Percentiles rank a stretch among this genome's conserved stretches.
Conservation (phyloP, 1,140 invertebrate species). For the Oryctes rhinoceros region DNA sequence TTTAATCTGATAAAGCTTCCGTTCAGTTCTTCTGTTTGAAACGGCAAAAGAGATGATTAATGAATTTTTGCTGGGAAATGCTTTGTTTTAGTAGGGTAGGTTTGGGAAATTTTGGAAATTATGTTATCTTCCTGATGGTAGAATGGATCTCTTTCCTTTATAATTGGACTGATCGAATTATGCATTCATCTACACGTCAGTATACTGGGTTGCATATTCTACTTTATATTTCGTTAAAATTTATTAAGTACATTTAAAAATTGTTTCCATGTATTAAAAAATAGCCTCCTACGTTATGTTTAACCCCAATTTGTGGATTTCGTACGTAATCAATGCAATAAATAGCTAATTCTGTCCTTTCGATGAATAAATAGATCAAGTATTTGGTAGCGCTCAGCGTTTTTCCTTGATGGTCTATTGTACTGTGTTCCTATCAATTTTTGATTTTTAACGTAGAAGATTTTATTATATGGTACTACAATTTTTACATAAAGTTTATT, state of each 20-base stretch:
- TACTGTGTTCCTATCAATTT: too few relatives aligned
- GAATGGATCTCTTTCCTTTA: neutral
- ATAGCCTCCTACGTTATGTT: neutral
- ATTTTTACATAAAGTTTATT: too few relatives aligned
- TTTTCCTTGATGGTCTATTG: too few relatives aligned
- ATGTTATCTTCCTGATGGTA: neutral
- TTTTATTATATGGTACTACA: too few relatives aligned
- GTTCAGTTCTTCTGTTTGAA: neutral
- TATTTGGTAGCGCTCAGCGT: too few relatives aligned
- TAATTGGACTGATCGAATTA: neutral
- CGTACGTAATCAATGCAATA: too few relatives aligned
- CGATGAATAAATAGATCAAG: too few relatives aligned
- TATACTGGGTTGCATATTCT: neutral
- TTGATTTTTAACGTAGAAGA: too few relatives aligned
- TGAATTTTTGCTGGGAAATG: neutral
- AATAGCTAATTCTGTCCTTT: too few relatives aligned
- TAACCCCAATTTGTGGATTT: neutral
- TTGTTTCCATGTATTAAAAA: too few relatives aligned
- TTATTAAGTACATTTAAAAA: neutral
- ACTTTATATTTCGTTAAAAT: neutral
- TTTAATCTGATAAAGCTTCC: neutral
- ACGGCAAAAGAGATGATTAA: slow-evolving; percentile 1
- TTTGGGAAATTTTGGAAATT: neutral
- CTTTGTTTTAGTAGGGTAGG: neutral
- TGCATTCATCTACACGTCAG: neutral